Evolutionary conservation across 2,888 invertebrate species (phyloP).

Genomic region (Spisula solida): DNA sequence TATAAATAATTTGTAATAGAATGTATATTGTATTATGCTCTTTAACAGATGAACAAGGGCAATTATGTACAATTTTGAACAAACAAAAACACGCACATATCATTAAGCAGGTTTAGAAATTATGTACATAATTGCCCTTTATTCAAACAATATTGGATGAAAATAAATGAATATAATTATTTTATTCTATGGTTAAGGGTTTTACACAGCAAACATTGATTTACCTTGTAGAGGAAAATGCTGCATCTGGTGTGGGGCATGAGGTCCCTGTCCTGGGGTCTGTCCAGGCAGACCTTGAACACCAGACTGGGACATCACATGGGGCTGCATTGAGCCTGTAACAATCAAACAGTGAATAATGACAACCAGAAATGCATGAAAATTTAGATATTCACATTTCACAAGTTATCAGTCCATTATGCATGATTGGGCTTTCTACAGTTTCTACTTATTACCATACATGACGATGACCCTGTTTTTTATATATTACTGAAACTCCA

Average conservation of each 20-base stretch:
- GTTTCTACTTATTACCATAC: too few species aligned
- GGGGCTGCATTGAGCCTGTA: slow-evolving; percentile 58
- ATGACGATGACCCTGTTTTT: too few species aligned
- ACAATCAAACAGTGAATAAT: background rate
- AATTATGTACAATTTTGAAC: too few species aligned
- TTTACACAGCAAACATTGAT: background rate
- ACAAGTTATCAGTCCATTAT: too few species aligned
- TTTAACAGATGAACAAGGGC: too few species aligned
- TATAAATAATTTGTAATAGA: too few species aligned
- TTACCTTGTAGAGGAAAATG: slow-evolving; percentile 75
- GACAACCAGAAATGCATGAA: too few species aligned
- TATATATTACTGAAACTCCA: too few species aligned
- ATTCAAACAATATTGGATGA: background rate
- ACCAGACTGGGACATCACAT: slow-evolving; percentile 68
- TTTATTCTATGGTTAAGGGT: background rate
- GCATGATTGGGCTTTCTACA: too few species aligned
- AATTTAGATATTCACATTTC: too few species aligned
- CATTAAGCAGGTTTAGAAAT: background rate
- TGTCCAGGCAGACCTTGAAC: slow-evolving; percentile 59
- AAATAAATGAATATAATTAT: background rate
- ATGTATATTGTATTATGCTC: too few species aligned
- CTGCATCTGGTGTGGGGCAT: slow-evolving; percentile 69
- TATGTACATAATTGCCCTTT: background rate
- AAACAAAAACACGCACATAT: too few species aligned
- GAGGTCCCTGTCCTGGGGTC: slow-evolving; percentile 60